These are phyloP conservation scores for Syrista parreyssii DNA, from an alignment of 2,888 invertebrate genomes.

Conservation along the genomic window DNA sequence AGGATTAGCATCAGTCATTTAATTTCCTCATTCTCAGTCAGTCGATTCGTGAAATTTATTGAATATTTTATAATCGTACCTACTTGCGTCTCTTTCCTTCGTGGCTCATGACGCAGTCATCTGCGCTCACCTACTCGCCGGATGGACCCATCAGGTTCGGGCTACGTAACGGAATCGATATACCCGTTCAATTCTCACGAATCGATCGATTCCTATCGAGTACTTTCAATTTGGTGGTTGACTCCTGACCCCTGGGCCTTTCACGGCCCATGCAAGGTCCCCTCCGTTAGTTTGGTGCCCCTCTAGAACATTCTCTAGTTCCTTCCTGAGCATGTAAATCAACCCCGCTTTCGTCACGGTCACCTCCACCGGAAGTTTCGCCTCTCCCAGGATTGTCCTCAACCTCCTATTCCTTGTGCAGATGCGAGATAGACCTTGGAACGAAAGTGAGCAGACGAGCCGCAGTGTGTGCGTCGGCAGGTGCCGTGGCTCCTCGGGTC, in stretches of 20 bases:
- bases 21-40: too few species aligned
- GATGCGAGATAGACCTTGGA: constrained; percentile 12
- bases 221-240: background rate
- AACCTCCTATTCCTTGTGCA: constrained; percentile 13
- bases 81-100: background rate
- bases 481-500: background rate
- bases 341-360: background rate
- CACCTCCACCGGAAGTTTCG: background rate
- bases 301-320: background rate
- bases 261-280: background rate
- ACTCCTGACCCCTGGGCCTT: background rate
- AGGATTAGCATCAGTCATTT: too few species aligned
- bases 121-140: background rate
- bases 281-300: background rate
- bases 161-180: background rate
- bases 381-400: constrained; percentile 10
- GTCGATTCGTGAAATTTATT: background rate
- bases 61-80: background rate
- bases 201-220: background rate
- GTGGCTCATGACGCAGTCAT: background rate
- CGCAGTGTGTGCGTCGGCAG: constrained; percentile 12
- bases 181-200: background rate
- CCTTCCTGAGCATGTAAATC: background rate
- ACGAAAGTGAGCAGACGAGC: constrained; percentile 16
- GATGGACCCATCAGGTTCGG: background rate